Evolutionary conservation across 2,797 vertebrate species (phyloP), one percentile per base, ranked within the genome.

Genomic region (Decapterus maruadsi): DNA sequence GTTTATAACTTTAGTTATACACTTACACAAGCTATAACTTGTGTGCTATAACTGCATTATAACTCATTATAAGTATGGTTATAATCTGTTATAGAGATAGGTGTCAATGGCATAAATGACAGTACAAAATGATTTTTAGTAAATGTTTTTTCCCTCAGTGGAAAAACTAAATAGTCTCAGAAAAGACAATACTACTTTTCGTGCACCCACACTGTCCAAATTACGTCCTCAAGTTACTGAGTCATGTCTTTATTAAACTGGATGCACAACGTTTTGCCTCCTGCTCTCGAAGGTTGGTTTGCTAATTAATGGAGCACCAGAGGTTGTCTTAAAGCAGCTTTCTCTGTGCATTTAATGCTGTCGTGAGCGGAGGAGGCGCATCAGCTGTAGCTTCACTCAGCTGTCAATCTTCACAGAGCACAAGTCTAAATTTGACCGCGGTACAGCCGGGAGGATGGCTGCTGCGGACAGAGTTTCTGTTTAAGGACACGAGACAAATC

Each of bases 401-500:
- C 7, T 57, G 40, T 56, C 66, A 43, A 16, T 31, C 53, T 56
- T 56, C 51, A 68, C n/a, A 31, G 22, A 31, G 8, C 20, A 34
- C 6, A 26, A 34, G 17, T 46, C 13, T 34, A 56, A 68, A 45
- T 55, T 29, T 1, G 6, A 17, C n/a, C 42, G 51, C 45, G 40
- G 8, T n/a, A n/a, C 29, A 8, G 22, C 54, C 29, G 10, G 12
- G 43, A 31, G 38, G 31, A 34, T 5, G 31, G 26, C 31, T 31
- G 40, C 4, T 31, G 40, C 4, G 5, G 14, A 22, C n/a, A 34
- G 36, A 22, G 43, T 45, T 69, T 36, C 40, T 20, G 4, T 19
- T 57, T 20, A 22, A 11, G 20, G 34, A 48, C 40, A 64, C 16
- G 22, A 53, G 16, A 58, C 62, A 67, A 50, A 42, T 69, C 40